phyloP scores from a whole-genome alignment of 2,888 invertebrate genomes.

The Caenorhabditis sp. region DNA sequence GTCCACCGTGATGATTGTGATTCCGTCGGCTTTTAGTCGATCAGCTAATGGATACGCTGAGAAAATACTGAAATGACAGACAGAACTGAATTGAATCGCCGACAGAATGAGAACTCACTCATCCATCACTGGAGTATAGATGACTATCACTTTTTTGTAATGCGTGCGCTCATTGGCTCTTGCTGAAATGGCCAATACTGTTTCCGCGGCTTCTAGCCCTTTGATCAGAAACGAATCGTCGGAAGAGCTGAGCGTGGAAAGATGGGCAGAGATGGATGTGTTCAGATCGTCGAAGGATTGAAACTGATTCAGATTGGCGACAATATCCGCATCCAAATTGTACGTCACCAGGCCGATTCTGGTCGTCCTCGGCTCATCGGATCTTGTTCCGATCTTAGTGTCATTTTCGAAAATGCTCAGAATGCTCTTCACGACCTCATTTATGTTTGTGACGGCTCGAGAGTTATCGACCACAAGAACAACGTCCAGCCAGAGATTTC shows the following conservation, averaged over 20 bases:
- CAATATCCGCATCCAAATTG: constrained; percentile 6
- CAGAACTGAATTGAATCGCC: too few relatives aligned
- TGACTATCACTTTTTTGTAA: constrained; percentile 16
- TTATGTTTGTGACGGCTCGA: neutral
- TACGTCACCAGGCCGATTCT: constrained; percentile 8
- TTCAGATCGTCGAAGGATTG: constrained; percentile 1
- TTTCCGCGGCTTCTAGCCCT: constrained; percentile 11
- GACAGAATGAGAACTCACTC: neutral
- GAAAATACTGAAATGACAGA: too few relatives aligned
- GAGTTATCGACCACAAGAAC: constrained; percentile 33
- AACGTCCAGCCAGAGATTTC: constrained; percentile 32
- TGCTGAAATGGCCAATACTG: constrained; percentile 6
- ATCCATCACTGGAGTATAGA: neutral
- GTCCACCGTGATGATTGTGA: constrained; percentile 37
- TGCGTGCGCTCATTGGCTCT: neutral
- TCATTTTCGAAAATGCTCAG: neutral
- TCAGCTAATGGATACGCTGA: constrained; percentile 22
- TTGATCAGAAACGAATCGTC: neutral
- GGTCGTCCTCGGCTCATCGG: neutral
- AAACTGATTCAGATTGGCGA: neutral
- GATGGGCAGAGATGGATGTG: neutral
- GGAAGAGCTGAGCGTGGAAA: too few relatives aligned
- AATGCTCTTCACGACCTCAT: neutral
- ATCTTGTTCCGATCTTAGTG: constrained; percentile 20
- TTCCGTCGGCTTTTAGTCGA: constrained; percentile 35